These are phyloP conservation scores for Arnoldichthys spilopterus DNA, from an alignment of 2,797 vertebrate species.

Conservation along the genomic window DNA sequence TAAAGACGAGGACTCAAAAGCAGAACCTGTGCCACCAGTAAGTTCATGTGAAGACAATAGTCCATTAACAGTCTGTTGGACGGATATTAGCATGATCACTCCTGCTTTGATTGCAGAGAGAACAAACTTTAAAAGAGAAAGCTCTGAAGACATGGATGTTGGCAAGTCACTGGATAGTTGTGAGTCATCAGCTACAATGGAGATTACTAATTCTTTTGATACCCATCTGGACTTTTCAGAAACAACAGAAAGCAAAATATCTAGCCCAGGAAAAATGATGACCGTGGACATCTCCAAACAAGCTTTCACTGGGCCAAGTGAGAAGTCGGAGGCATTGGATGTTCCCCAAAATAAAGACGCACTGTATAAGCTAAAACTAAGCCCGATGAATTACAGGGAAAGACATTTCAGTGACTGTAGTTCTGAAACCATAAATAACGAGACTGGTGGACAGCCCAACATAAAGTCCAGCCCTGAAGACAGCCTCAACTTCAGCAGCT, in stretches of 20 bases:
- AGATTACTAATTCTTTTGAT: constrained; percentile 66
- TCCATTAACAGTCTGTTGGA: constrained; percentile 56
- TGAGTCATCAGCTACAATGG: constrained; percentile 50
- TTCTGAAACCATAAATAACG: constrained; percentile 70
- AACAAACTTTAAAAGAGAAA: constrained; percentile 55
- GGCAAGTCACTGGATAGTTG: constrained; percentile 53
- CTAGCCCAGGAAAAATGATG: constrained; percentile 60
- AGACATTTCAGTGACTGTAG: constrained; percentile 70
- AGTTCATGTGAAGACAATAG: constrained; percentile 59
- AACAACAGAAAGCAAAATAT: constrained; percentile 64
- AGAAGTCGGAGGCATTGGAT: constrained; percentile 57
- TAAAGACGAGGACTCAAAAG: constrained; percentile 57
- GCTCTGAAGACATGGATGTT: constrained; percentile 52
- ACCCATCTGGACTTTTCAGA: constrained; percentile 64
- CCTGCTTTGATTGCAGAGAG: constrained; percentile 55
- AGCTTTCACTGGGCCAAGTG: constrained; percentile 55
- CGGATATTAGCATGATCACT: constrained; percentile 50
- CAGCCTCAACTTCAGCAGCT: constrained; percentile 58
- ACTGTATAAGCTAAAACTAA: constrained; percentile 76
- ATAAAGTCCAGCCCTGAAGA: constrained; percentile 64
- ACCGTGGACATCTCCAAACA: constrained; percentile 44
- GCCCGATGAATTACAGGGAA: constrained; percentile 74
- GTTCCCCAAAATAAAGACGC: constrained; percentile 60
- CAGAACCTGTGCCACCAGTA: constrained; percentile 50
- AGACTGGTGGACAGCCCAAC: constrained; percentile 61